These are phyloP conservation scores for Parapristionchus giblindavisi DNA, from an alignment of 2,888 invertebrate species.

Conservation along the genomic window DNA sequence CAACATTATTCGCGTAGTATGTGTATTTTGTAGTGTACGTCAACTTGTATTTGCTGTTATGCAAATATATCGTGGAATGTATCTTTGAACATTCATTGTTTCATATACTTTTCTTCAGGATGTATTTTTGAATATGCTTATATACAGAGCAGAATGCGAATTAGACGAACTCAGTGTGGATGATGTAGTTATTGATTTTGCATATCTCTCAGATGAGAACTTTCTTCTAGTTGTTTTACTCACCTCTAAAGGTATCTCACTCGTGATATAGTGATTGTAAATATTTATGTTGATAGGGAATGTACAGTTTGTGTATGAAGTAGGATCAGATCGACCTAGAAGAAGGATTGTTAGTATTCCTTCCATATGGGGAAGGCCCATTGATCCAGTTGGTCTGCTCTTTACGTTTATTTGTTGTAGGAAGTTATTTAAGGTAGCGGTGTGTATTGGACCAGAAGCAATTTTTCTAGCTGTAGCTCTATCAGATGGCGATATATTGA, in stretches of 20 bases:
- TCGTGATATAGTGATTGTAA: neutral
- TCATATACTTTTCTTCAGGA: neutral
- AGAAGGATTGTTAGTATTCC: constrained; percentile 46
- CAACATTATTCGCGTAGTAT: no score
- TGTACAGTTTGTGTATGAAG: constrained; percentile 49
- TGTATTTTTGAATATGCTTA: constrained; percentile 22
- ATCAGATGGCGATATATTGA: constrained; percentile 54
- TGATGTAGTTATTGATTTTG: constrained; percentile 53
- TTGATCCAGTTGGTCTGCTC: constrained; percentile 11
- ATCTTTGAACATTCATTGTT: no score
- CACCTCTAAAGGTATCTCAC: constrained; percentile 56
- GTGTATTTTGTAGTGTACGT: no score
- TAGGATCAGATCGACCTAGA: constrained; percentile 46
- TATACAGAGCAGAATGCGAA: constrained; percentile 40
- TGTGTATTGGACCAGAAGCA: constrained; percentile 55
- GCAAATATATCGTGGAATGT: no score
- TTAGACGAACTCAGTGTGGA: constrained; percentile 51
- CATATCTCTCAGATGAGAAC: constrained; percentile 56
- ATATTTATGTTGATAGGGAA: constrained; percentile 42
- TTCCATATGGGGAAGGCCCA: constrained; percentile 32
- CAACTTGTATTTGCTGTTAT: no score
- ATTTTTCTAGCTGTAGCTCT: constrained; percentile 57
- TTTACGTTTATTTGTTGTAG: neutral
- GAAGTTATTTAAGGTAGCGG: constrained; percentile 40
- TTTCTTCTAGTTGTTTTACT: constrained; percentile 60